A percentile compares a stretch with the other conserved stretches of the same genome.
phyloP scores from a whole-genome alignment of 2,888 invertebrate species.

The Hypsopygia costalis region DNA sequence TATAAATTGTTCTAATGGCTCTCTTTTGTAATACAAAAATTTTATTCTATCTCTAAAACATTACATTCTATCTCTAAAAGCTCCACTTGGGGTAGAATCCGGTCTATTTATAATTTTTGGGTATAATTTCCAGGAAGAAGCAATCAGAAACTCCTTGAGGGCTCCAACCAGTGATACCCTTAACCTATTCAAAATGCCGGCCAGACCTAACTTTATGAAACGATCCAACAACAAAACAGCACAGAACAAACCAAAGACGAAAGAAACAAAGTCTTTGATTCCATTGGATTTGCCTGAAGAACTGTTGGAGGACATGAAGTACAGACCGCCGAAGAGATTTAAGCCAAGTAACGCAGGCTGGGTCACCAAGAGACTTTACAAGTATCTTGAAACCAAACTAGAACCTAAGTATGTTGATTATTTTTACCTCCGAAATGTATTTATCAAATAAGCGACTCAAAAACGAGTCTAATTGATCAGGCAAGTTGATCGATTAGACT shows the following conservation, averaged over 20 bases:
- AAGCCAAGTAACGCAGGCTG: slow-evolving; percentile 56
- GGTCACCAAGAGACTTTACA: slow-evolving; percentile 63
- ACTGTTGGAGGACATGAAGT: slow-evolving; percentile 53
- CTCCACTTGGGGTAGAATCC: too few relatives aligned
- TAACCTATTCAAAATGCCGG: slow-evolving; percentile 42
- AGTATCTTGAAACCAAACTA: slow-evolving; percentile 57
- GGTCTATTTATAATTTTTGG: too few relatives aligned
- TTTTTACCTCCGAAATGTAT: too few relatives aligned
- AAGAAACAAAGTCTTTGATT: slow-evolving; percentile 24
- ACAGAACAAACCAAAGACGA: slow-evolving; percentile 32
- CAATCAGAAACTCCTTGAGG: slow-evolving; percentile 39
- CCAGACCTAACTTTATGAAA: slow-evolving; percentile 25
- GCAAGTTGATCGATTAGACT: too few relatives aligned
- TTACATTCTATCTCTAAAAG: too few relatives aligned
- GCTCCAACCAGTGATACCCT: slow-evolving; percentile 21
- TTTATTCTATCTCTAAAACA: too few relatives aligned
- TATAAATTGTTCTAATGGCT: too few relatives aligned
- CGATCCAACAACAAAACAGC: slow-evolving; percentile 19
- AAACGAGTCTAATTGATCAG: too few relatives aligned
- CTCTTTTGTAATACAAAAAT: too few relatives aligned
- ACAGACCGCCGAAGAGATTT: slow-evolving; percentile 64
- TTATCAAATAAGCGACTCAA: too few relatives aligned
- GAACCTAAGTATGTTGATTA: slow-evolving; percentile 45
- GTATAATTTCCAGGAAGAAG: slow-evolving; percentile 45
- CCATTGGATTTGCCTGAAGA: slow-evolving; percentile 42